A percentile compares a stretch with the other conserved stretches of the same genome.
Conservation (phyloP, 2,888 invertebrate species). For the Lasioglossum leucozonium region DNA sequence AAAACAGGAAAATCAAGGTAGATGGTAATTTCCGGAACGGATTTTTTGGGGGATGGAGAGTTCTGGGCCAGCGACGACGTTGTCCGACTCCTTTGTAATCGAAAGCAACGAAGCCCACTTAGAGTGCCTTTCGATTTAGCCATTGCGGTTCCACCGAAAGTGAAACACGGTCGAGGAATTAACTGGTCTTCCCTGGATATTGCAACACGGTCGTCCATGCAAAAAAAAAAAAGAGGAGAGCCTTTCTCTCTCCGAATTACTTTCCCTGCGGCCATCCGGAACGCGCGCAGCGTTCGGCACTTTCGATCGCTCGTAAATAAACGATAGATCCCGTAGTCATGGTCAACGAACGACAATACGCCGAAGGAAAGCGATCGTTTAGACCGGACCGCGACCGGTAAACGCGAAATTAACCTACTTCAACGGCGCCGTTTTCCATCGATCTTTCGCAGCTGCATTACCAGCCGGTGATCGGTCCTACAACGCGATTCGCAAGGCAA, state of each 20-base stretch:
- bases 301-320: conserved; percentile 24
- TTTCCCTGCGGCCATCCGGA: conserved; percentile 69
- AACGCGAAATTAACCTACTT: conserved; percentile 5
- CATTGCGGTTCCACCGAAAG: neutral
- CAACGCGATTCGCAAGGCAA: neutral
- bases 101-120: neutral
- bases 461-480: neutral
- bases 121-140: too few relatives aligned
- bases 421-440: neutral
- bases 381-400: neutral
- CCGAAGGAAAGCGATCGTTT: neutral
- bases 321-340: neutral
- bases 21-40: too few relatives aligned
- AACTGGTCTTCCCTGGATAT: conserved; percentile 37
- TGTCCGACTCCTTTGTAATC: neutral
- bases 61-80: neutral
- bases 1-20: too few relatives aligned
- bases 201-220: conserved; percentile 57
- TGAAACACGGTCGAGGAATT: neutral
- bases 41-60: neutral
- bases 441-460: neutral
- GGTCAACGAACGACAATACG: neutral
- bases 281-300: conserved; percentile 24
- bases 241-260: conserved; percentile 80
- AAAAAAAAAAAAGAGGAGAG: conserved; percentile 69